Conservation (phyloP, 2,797 vertebrate genomes). For the Scarus forsteni region DNA sequence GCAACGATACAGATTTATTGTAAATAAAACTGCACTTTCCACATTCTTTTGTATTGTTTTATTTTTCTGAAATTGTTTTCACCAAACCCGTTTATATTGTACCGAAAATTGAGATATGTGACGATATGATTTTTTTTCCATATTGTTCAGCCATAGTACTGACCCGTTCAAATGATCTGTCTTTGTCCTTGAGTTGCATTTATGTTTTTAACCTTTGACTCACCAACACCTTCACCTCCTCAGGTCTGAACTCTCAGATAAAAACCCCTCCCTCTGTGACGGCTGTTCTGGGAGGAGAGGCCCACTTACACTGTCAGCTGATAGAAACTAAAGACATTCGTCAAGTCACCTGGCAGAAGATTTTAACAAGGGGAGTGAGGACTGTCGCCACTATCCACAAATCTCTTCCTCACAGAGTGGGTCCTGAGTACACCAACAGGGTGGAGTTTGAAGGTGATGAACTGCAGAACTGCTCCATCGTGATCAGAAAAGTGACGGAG, state of each 20-base stretch:
- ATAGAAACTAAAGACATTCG: background rate
- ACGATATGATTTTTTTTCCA: too few species aligned
- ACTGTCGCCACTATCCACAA: slow-evolving; percentile 16
- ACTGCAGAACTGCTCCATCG: slow-evolving; percentile 48
- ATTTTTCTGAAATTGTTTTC: too few species aligned
- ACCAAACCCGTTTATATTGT: too few species aligned
- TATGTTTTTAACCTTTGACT: background rate
- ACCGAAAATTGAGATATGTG: too few species aligned
- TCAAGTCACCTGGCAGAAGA: slow-evolving; percentile 66
- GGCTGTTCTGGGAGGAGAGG: slow-evolving; percentile 17
- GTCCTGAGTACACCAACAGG: background rate
- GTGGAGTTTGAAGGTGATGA: slow-evolving; percentile 16
- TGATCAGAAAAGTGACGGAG: slow-evolving; percentile 16
- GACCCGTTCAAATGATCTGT: background rate
- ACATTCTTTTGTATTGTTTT: too few species aligned
- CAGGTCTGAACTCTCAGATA: slow-evolving; percentile 36
- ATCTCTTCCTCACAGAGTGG: background rate
- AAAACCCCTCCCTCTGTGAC: slow-evolving; percentile 14
- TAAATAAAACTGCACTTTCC: too few species aligned
- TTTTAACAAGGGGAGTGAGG: background rate
- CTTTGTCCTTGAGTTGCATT: background rate
- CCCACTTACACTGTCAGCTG: slow-evolving; percentile 30
- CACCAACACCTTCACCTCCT: background rate
- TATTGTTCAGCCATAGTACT: too few species aligned
- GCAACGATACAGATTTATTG: too few species aligned